Evolutionary conservation across 2,888 invertebrate genomes (phyloP).

Genomic region (Cotesia congregata): DNA sequence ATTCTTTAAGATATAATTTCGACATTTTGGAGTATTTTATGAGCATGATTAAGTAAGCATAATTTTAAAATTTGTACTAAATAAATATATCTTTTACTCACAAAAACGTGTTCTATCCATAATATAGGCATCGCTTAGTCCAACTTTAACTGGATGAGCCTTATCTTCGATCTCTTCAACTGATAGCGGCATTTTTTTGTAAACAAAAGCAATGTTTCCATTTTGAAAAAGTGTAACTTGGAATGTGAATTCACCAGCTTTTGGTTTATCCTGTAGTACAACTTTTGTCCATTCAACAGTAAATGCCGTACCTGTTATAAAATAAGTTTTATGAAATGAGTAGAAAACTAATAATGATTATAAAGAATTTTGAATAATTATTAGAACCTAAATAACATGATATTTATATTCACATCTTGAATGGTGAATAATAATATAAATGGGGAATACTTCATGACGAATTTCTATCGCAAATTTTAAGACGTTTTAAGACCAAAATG

Average conservation of each 20-base stretch:
- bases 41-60: neutral
- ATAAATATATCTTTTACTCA: constrained; percentile 72
- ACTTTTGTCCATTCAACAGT: constrained; percentile 96
- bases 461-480: too few relatives aligned
- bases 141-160: constrained; percentile 96
- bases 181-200: constrained; percentile 85
- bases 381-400: constrained; percentile 5
- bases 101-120: constrained; percentile 88
- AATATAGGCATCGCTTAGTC: constrained; percentile 97
- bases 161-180: constrained; percentile 85
- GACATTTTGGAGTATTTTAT: neutral
- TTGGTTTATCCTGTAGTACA: constrained; percentile 82
- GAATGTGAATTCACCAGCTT: constrained; percentile 88
- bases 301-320: constrained; percentile 82
- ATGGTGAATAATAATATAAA: too few relatives aligned
- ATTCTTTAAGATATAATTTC: too few relatives aligned
- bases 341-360: neutral
- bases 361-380: neutral
- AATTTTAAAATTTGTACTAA: neutral
- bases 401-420: neutral
- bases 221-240: constrained; percentile 88
- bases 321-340: neutral
- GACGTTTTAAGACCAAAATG: too few relatives aligned
- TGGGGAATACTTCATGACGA: too few relatives aligned
- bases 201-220: constrained; percentile 94